Evolutionary conservation across 2,797 vertebrate genomes (phyloP).

Genomic region (Cirrhinus mrigala): DNA sequence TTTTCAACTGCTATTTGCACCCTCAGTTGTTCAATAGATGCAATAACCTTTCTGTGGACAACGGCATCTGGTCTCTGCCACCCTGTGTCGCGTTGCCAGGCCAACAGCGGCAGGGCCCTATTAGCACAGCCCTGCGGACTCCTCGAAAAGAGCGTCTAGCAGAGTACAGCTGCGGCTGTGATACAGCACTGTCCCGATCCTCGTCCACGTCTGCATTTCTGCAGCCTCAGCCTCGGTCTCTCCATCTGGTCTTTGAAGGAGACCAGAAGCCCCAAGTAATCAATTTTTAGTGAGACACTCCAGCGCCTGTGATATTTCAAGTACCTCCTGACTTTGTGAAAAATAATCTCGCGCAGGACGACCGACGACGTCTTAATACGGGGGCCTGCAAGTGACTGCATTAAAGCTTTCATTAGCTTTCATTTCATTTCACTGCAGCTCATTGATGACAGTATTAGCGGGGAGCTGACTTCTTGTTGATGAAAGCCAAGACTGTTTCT

Average conservation of each 20-base stretch:
- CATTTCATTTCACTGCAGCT: constrained; percentile 60
- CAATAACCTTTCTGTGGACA: constrained; percentile 1
- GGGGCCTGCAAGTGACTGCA: constrained; percentile 61
- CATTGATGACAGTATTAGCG: constrained; percentile 72
- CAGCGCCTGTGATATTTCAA: constrained; percentile 52
- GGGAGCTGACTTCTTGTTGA: constrained; percentile 66
- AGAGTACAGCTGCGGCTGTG: constrained; percentile 7
- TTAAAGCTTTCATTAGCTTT: constrained; percentile 75
- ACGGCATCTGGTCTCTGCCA: constrained; percentile 14
- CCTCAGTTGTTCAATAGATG: neutral
- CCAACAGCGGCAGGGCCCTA: constrained; percentile 28
- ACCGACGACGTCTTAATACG: constrained; percentile 53
- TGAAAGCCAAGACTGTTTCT: constrained; percentile 71
- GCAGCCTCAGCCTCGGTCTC: constrained; percentile 12
- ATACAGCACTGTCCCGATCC: constrained; percentile 2
- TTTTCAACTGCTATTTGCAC: neutral
- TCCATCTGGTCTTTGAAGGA: constrained; percentile 43
- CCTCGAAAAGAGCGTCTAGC: constrained; percentile 19
- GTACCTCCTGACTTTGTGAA: constrained; percentile 46
- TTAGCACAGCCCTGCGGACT: constrained; percentile 24
- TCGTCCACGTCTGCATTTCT: constrained; percentile 29
- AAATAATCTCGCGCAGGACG: constrained; percentile 40
- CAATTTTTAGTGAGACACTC: constrained; percentile 49
- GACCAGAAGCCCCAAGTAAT: constrained; percentile 40
- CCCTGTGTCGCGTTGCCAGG: constrained; percentile 37